Evolutionary conservation across 2,113 vertebrate genomes (phyloP), one percentile per base, ranked within the genome.

Genomic region (Himantopus leucocephalus): DNA sequence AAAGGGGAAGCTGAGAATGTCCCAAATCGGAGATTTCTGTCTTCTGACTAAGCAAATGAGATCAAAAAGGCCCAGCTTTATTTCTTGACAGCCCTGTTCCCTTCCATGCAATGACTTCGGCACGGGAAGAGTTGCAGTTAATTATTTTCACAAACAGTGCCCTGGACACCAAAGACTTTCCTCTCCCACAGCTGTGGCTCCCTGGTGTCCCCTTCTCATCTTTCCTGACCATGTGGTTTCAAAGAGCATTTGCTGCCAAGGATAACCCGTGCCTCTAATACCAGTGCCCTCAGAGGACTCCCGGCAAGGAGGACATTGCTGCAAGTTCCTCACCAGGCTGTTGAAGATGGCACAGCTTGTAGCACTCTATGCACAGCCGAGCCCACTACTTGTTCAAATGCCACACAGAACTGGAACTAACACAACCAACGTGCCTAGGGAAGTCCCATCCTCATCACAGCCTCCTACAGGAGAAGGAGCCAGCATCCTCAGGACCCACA

Each of bases 351-450:
- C 22, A 30, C 66, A 82, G 27, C 24, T 14, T 3, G 16, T 12
- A 62, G 70, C 39, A 10, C 48, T 18, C 37, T 13, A 26, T 14
- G 58, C 41, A 52, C 21, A 34, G 59, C 14, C 12, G 1, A 7
- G 30, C 39, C 48, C 71, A 17, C 41, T n/a, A 4, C 37, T 39
- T 3, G 0, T 37, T 34, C 66, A 64, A n/a, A 55, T 4, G 9
- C 45, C 53, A 35, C 17, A 18, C 62, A 90, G 72, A 43, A 2
- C 7, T 8, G 37, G 6, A 37, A 39, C 34, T 11, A 35, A 60
- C 0, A 1, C 53, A 73, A 22, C 26, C 66, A 56, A 4, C 0
- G 0, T 17, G 5, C 1, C 30, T 7, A 35, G 21, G 32, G 39
- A 58, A 77, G 81, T 12, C 32, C 60, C 71, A 50, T 6, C 2